Percentiles rank a stretch among this genome's conserved stretches.
These are phyloP conservation scores for Pelosia muscerda DNA, from an alignment of 2,888 invertebrate species.

Conservation along the genomic window DNA sequence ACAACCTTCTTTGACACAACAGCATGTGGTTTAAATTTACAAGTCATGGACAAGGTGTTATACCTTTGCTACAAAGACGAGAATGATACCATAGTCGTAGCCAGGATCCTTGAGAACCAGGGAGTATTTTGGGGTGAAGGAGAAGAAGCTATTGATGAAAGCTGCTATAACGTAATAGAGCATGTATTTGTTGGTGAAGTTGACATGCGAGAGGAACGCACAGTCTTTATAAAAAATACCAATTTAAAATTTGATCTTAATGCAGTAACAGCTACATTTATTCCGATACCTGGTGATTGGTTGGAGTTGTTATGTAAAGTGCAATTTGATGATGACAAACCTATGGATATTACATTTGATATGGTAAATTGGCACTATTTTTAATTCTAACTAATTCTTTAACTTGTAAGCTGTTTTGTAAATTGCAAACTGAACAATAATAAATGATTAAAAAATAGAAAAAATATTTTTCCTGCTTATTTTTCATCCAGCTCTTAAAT, in stretches of 20 bases:
- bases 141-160: slow-evolving; percentile 68
- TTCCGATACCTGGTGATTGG: slow-evolving; percentile 91
- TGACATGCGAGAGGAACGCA: slow-evolving; percentile 64
- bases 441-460: too few species aligned
- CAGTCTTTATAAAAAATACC: slow-evolving; percentile 82
- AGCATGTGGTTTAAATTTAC: slow-evolving; percentile 67
- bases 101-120: slow-evolving; percentile 86
- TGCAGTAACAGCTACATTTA: slow-evolving; percentile 87
- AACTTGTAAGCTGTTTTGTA: too few species aligned
- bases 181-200: slow-evolving; percentile 76
- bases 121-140: slow-evolving; percentile 83
- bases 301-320: slow-evolving; percentile 88
- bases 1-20: slow-evolving; percentile 83
- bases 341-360: slow-evolving; percentile 76
- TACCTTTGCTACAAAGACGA: slow-evolving; percentile 85
- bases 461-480: too few species aligned
- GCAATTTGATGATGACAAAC: slow-evolving; percentile 86
- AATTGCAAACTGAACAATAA: too few species aligned
- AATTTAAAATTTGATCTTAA: slow-evolving; percentile 88
- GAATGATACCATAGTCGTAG: slow-evolving; percentile 80
- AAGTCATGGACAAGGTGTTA: slow-evolving; percentile 84
- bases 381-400: background rate
- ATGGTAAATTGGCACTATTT: slow-evolving; percentile 60
- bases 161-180: slow-evolving; percentile 65
- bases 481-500: background rate